These are phyloP conservation scores for Eudiplozoon nipponicum DNA, from an alignment of 2,888 invertebrate genomes.

Conservation along the genomic window DNA sequence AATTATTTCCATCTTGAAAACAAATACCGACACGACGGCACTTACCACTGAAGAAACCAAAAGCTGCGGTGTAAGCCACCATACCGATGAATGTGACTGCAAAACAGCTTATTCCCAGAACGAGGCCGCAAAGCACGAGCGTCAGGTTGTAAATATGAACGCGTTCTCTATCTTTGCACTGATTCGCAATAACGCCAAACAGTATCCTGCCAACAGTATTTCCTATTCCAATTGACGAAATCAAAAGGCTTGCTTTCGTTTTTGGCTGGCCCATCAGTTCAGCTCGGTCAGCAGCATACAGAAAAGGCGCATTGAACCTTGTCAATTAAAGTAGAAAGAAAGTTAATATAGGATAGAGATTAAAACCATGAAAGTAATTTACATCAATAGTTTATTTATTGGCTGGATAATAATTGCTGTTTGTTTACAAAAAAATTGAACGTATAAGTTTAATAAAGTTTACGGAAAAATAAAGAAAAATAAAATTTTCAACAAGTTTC, in stretches of 20 bases:
- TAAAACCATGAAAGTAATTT: too few relatives aligned
- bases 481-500: too few relatives aligned
- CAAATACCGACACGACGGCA: too few relatives aligned
- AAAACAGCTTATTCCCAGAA: constrained; percentile 46
- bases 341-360: too few relatives aligned
- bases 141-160: constrained; percentile 56
- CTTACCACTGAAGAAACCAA: constrained; percentile 25
- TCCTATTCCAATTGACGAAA: constrained; percentile 57
- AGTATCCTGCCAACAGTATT: constrained; percentile 64
- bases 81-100: constrained; percentile 42
- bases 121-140: constrained; percentile 52
- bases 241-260: constrained; percentile 36
- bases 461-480: too few relatives aligned
- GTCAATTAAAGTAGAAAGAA: too few relatives aligned
- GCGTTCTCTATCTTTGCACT: too few relatives aligned
- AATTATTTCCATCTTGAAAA: too few relatives aligned
- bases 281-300: constrained; percentile 46
- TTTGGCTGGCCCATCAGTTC: constrained; percentile 20
- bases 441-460: too few relatives aligned
- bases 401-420: too few relatives aligned
- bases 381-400: too few relatives aligned
- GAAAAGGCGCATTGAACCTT: constrained; percentile 69
- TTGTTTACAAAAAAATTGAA: too few relatives aligned
- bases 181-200: constrained; percentile 23
- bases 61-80: constrained; percentile 36